Conservation (phyloP, 2,888 invertebrate genomes). For the Clunio marinus region DNA sequence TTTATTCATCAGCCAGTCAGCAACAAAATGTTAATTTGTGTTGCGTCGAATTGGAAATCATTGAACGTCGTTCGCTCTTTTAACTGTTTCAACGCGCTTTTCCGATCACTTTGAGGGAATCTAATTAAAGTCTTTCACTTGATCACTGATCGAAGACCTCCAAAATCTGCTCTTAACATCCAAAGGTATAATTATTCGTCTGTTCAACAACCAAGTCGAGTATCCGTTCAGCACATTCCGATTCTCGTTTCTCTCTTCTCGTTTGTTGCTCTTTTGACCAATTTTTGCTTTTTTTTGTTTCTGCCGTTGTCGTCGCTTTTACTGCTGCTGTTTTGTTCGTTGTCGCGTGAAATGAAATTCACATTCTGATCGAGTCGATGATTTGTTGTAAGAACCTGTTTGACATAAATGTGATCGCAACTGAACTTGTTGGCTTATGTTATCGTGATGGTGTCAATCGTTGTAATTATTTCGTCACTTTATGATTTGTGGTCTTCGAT, state of each 20-base stretch:
- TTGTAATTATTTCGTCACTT: not conserved
- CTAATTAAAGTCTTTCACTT: not conserved
- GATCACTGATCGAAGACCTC: too few relatives aligned
- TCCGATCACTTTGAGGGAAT: not conserved
- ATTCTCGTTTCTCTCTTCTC: not conserved
- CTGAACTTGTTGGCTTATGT: not conserved
- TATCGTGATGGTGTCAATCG: not conserved
- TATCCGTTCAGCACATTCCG: not conserved
- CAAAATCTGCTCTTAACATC: too few relatives aligned
- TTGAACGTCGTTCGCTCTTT: not conserved
- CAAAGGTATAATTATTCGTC: not conserved
- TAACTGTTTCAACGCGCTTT: not conserved
- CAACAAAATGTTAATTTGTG: too few relatives aligned
- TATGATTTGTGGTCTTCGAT: not conserved
- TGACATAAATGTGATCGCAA: not conserved
- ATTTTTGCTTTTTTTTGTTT: not conserved
- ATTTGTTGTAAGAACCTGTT: too few relatives aligned
- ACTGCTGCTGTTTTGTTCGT: not conserved
- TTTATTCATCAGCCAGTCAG: too few relatives aligned
- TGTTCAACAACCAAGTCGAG: not conserved
- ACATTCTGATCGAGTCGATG: too few relatives aligned
- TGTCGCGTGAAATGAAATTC: not conserved
- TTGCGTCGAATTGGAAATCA: not conserved
- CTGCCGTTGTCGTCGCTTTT: not conserved
- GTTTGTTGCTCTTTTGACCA: not conserved